Conservation (phyloP, 2,113 vertebrate genomes). For the Callipepla squamata region DNA sequence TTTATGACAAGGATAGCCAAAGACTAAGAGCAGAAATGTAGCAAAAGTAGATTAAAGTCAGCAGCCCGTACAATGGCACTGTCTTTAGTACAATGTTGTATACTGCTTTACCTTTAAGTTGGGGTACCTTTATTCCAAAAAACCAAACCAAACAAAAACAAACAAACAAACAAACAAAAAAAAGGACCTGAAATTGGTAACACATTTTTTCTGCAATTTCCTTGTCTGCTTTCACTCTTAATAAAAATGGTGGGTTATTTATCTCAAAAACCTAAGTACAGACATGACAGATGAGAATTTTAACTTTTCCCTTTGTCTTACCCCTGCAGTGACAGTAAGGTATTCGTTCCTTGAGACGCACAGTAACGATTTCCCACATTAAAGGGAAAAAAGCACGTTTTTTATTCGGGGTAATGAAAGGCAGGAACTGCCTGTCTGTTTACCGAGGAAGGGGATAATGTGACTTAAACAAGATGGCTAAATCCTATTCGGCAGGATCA, state of each 20-base stretch:
- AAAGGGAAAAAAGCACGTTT: constrained; percentile 37
- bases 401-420: background rate
- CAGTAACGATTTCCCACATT: constrained; percentile 35
- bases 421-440: constrained; percentile 36
- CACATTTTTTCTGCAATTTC: background rate
- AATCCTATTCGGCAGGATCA: constrained; percentile 19
- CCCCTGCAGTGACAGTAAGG: background rate
- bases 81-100: background rate
- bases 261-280: background rate
- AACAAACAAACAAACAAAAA: background rate
- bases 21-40: background rate
- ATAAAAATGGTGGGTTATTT: background rate
- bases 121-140: background rate
- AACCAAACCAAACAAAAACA: background rate
- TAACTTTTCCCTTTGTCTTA: constrained; percentile 43
- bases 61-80: rapidly evolving
- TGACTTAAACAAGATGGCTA: constrained; percentile 45
- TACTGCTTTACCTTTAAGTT: background rate
- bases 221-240: background rate
- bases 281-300: background rate
- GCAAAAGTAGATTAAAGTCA: background rate
- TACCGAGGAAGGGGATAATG: background rate
- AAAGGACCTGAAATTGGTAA: background rate
- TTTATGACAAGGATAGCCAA: background rate
- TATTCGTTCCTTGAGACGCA: constrained; percentile 23